Base-by-base conservation (phyloP, 2,888 invertebrate species). In the Lasioglossum leucozonium region DNA sequence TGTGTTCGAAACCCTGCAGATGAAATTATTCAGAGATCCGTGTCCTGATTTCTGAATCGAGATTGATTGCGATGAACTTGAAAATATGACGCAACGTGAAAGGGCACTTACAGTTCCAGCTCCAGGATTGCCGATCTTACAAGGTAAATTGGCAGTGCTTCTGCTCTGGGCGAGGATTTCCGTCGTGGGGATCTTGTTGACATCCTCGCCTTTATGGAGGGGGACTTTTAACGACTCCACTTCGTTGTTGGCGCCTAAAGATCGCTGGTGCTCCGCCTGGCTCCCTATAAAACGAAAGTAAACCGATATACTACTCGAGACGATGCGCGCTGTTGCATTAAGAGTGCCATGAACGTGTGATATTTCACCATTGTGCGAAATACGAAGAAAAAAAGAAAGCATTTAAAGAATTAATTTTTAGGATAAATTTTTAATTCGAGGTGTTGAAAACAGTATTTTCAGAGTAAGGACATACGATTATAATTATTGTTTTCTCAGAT, bases 121-220 rank as follows among this genome's bases (percentile, higher is more conserved):
- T 75, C 95, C 95, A 44, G 95, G 94, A 90, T 95, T 95, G 74
- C 94, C 93, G 84, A 95, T 94, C 92, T 95, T 95, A 91, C 96
- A 96, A 2, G 96, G 96, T 74, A 96, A 93, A 83, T 95, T 94
- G 51, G 96, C 96, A 78, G 95, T 95, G 81, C 95, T 95, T 83
- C 95, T 95, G 85, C 94, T 95, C 91, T 96, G 96, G 62, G 96
- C 95, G 72, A 95, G 93, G 76, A 96, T 94, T 81, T 95, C 95
- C 71, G 95, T 95, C 84, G 93, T 87, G 84, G 93, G 92, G 72
- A 92, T 93, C 62, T 91, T 91, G 82, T 86, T 77, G 74, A 88
- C 90, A 80, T 91, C 88, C 58, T 91, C 89, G 73, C 85, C 79
- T 73, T 87, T 89, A 75, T 84, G 75, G 51, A 87, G 87, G 71